Evolutionary conservation across 2,113 vertebrate species (phyloP), one percentile per base, ranked within the genome.

Genomic region (Megatriorchis doriae): DNA sequence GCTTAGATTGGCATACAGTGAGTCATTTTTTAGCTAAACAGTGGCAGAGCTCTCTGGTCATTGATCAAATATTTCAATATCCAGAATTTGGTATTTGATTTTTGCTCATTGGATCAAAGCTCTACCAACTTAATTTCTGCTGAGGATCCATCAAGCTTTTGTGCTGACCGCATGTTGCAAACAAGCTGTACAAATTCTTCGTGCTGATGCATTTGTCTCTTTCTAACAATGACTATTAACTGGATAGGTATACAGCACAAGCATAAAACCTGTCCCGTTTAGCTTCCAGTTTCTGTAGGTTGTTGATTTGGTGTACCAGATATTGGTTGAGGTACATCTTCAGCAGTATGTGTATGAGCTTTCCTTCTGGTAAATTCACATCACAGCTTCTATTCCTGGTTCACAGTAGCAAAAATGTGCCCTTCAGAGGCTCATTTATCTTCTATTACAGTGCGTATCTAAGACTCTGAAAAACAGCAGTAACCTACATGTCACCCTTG

Each of bases 1-100:
- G 93, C 73, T 96, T 96, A 47, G 81, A 84, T 59, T 97, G 96
- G 88, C 93, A 90, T 68, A 66, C 1, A 4, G 94, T 93, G 81
- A 97, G 95, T 79, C 67, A 83, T 93, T 96, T 93, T 36, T 90
- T 94, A 78, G 94, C 87, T 94, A 93, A 98, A 95, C 22, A 96
- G 72, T 90, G 72, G 59, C 92, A 92, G 80, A 96, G 42, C 45
- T 94, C 56, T 96, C 65, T 97, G 92, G 65, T 95, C 88, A 90
- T 91, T 96, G 95, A 96, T 96, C 93, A 96, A 95, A 90, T 62
- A 86, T 95, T 93, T 97, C 93, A 96, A 31, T 96, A 81, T 80
- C 75, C 86, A 96, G 86, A 90, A 95, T 94, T 95, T 67, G 72
- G 23, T 93, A 53, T 94, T 95, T 97, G n/a, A 88, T 93, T 97